phyloP scores from a whole-genome alignment of 1,140 invertebrate species.

The Pollicipes pollicipes region DNA sequence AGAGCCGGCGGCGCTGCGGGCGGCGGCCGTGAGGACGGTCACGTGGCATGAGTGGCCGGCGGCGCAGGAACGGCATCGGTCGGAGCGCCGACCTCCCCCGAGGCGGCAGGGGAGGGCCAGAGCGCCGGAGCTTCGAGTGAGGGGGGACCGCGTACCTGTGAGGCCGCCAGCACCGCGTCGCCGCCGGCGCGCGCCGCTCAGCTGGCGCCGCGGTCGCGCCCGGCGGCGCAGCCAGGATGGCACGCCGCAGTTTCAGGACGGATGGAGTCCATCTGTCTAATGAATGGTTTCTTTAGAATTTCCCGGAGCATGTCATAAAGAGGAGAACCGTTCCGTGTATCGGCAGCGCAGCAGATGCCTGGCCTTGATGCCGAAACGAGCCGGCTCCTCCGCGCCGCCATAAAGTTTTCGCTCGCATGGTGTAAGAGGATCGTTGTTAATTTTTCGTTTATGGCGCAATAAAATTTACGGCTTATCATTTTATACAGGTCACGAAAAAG shows the following conservation, averaged over 20 bases:
- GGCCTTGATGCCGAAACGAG: background rate
- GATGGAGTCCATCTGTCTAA: background rate
- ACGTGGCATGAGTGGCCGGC: too few species aligned
- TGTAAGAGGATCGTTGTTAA: background rate
- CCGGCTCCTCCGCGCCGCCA: background rate
- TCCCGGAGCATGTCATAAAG: background rate
- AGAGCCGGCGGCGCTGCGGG: too few species aligned
- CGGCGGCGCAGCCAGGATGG: background rate
- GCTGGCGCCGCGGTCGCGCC: too few species aligned
- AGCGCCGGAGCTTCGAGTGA: too few species aligned
- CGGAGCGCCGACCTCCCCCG: too few species aligned
- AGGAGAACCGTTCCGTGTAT: too few species aligned
- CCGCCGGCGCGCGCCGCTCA: too few species aligned
- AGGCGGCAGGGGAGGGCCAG: too few species aligned
- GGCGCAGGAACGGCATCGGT: too few species aligned
- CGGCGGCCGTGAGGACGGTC: too few species aligned
- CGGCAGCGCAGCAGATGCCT: background rate
- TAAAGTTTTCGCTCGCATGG: background rate
- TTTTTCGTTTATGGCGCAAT: background rate
- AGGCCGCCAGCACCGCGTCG: too few species aligned
- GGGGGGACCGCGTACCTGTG: too few species aligned
- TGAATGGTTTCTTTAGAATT: constrained; percentile 1
- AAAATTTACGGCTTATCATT: constrained; percentile 1
- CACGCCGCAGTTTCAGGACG: background rate
- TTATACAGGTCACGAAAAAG: constrained; percentile 2